These are phyloP conservation scores for Metopia argyrocephala DNA, from an alignment of 2,888 invertebrate genomes.

Conservation along the genomic window DNA sequence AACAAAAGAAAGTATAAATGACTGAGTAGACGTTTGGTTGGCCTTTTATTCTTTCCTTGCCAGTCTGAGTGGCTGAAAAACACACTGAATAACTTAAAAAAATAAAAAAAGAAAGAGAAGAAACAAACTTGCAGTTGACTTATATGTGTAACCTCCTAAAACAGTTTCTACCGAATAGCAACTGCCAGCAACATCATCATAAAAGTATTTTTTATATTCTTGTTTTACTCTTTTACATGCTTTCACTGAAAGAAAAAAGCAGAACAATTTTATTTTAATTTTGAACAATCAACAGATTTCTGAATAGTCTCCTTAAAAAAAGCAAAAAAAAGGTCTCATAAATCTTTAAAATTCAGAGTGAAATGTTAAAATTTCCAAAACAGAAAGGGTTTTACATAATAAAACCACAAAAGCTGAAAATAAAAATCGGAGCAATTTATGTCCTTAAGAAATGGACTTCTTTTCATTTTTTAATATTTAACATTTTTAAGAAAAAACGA, in stretches of 20 bases:
- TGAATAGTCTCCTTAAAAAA: neutral
- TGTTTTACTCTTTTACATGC: neutral
- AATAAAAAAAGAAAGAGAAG: neutral
- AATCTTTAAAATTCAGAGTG: neutral
- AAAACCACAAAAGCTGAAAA: neutral
- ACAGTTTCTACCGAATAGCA: neutral
- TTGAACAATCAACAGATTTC: conserved; percentile 59
- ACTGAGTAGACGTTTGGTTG: neutral
- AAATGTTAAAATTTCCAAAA: neutral
- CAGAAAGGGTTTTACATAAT: neutral
- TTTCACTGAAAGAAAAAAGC: conserved; percentile 15
- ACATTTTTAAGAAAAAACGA: neutral
- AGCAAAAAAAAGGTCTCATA: neutral
- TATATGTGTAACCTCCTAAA: neutral
- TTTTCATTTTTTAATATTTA: neutral
- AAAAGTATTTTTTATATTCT: neutral
- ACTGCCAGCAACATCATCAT: neutral
- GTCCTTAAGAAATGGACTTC: neutral
- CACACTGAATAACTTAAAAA: neutral
- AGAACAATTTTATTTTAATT: conserved; percentile 49
- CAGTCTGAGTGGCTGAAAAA: neutral
- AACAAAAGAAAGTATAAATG: neutral
- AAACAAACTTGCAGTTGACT: conserved; percentile 34
- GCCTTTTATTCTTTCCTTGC: too few species aligned
- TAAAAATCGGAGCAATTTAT: too few species aligned